phyloP scores from a whole-genome alignment of 2,113 vertebrate species.

The Heterochromis multidens region DNA sequence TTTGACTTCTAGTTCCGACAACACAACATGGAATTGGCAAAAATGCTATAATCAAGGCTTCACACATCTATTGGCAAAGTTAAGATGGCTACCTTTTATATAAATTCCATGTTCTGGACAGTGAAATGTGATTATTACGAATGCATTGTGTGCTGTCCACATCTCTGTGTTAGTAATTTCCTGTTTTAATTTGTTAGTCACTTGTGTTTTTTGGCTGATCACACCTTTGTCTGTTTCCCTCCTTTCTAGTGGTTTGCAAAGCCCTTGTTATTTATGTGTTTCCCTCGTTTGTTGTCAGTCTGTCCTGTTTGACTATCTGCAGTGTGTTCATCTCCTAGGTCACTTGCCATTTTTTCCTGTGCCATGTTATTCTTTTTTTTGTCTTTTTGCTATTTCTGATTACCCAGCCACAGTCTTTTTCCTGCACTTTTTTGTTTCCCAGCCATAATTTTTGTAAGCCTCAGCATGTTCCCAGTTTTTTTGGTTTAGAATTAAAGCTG shows the following conservation, averaged over 20 bases:
- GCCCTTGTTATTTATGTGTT: neutral
- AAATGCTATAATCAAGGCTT: neutral
- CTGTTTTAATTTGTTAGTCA: neutral
- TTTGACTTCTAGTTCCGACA: neutral
- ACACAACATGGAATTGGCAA: neutral
- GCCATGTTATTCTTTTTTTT: neutral
- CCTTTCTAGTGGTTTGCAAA: neutral
- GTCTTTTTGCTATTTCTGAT: neutral
- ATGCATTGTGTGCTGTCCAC: neutral
- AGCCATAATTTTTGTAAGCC: neutral
- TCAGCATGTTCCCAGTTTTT: neutral
- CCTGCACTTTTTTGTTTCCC: neutral
- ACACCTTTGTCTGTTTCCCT: neutral
- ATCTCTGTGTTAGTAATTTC: neutral
- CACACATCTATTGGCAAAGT: neutral
- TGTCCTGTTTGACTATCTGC: neutral
- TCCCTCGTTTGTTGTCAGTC: neutral
- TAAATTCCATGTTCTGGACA: neutral
- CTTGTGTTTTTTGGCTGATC: neutral
- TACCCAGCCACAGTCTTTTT: neutral
- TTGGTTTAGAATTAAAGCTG: neutral
- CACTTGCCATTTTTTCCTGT: neutral
- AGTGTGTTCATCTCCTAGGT: accelerated
- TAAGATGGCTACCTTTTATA: neutral
- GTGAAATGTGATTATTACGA: accelerated